Evolutionary conservation across 2,113 vertebrate genomes (phyloP).

Genomic region (Ailuropoda melanoleuca): DNA sequence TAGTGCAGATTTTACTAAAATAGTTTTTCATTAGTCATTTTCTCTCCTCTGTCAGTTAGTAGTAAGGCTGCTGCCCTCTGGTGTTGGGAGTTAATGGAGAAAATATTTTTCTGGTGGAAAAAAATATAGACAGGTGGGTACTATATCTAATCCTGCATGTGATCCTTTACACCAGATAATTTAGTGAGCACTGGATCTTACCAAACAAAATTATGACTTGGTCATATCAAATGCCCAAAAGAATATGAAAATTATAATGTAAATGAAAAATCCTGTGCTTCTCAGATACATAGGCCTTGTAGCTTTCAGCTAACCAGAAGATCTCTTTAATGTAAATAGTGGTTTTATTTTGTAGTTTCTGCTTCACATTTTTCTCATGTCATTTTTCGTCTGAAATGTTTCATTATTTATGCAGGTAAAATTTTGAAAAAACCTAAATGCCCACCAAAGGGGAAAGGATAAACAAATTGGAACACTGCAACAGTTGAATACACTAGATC

Average conservation of each 20-base stretch:
- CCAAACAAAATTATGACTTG: slow-evolving; percentile 5
- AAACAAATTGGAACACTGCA: not conserved
- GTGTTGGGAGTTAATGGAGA: slow-evolving; percentile 56
- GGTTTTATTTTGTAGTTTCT: slow-evolving; percentile 36
- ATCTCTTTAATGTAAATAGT: slow-evolving; percentile 36
- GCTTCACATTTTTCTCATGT: slow-evolving; percentile 42
- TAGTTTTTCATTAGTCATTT: slow-evolving; percentile 39
- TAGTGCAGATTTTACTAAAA: slow-evolving; percentile 16
- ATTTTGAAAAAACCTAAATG: slow-evolving; percentile 21
- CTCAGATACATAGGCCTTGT: slow-evolving; percentile 28
- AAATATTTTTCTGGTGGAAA: not conserved
- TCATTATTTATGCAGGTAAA: slow-evolving; percentile 32
- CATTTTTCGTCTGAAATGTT: slow-evolving; percentile 48
- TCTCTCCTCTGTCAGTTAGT: slow-evolving; percentile 18
- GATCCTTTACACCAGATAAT: slow-evolving; percentile 6
- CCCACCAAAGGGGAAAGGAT: not conserved
- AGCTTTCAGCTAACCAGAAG: slow-evolving; percentile 11
- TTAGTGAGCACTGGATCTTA: slow-evolving; percentile 9
- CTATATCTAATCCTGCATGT: not conserved
- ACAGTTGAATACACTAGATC: not conserved
- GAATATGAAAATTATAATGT: slow-evolving; percentile 12
- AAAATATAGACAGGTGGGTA: not conserved
- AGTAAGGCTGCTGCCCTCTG: slow-evolving; percentile 71
- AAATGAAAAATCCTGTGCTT: slow-evolving; percentile 26
- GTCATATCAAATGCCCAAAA: not conserved